Conservation (phyloP, 1,140 invertebrate genomes). For the Pogonus chalceus region DNA sequence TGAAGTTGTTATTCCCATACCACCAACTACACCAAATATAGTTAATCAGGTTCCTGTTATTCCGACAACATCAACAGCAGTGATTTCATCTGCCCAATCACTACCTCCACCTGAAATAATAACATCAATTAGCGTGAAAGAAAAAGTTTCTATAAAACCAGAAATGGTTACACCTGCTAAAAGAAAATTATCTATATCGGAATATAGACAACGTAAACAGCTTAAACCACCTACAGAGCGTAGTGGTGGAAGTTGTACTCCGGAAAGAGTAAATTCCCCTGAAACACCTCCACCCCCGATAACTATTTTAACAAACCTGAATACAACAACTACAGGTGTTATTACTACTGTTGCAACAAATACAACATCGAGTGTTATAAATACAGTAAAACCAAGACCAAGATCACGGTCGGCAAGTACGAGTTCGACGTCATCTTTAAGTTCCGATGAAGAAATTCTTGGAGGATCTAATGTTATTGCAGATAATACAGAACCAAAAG, state of each 20-base stretch:
- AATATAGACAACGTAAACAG: conserved; percentile 57
- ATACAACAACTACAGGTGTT: not conserved
- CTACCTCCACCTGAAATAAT: not conserved
- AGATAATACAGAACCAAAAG: conserved; percentile 29
- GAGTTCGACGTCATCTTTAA: conserved; percentile 40
- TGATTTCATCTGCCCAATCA: not conserved
- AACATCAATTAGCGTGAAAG: not conserved
- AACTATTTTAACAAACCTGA: not conserved
- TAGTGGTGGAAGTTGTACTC: conserved; percentile 17
- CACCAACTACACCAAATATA: not conserved
- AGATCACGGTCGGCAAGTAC: conserved; percentile 40
- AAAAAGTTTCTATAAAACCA: conserved; percentile 3
- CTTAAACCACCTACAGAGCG: conserved; percentile 29
- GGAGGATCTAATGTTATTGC: conserved; percentile 27
- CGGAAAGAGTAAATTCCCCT: conserved; percentile 21
- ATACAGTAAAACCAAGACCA: conserved; percentile 11
- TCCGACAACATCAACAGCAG: not conserved
- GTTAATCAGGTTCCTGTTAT: not conserved
- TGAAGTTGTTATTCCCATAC: not conserved
- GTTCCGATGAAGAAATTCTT: conserved; percentile 40
- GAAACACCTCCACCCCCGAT: conserved; percentile 16
- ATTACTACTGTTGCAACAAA: conserved; percentile 29
- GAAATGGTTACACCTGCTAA: conserved; percentile 25
- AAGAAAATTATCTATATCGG: conserved; percentile 51
- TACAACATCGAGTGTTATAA: conserved; percentile 32